These are phyloP conservation scores for Tiliacea aurago DNA, from an alignment of 2,888 invertebrate genomes.

Conservation along the genomic window DNA sequence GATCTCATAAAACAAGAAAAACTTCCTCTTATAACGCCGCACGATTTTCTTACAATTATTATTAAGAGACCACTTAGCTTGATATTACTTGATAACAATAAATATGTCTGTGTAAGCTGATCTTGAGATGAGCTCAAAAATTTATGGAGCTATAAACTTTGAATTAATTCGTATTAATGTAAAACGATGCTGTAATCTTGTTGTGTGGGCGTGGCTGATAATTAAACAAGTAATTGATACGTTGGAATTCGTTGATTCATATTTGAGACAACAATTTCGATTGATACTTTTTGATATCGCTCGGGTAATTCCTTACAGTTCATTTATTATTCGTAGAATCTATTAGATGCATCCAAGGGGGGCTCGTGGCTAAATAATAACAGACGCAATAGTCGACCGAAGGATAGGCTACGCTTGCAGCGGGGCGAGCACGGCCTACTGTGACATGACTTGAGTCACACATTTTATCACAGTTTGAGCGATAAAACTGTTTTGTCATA, in stretches of 20 bases:
- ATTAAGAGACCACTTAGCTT: slow-evolving; percentile 29
- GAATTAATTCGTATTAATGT: slow-evolving; percentile 59
- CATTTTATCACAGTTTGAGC: too few relatives aligned
- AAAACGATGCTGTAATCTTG: slow-evolving; percentile 53
- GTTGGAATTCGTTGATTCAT: slow-evolving; percentile 52
- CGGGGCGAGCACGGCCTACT: too few relatives aligned
- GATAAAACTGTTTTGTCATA: too few relatives aligned
- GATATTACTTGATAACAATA: slow-evolving; percentile 57
- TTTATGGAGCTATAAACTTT: slow-evolving; percentile 59
- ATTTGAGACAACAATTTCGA: slow-evolving; percentile 33
- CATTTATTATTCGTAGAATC: too few relatives aligned
- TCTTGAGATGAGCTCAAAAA: slow-evolving; percentile 44
- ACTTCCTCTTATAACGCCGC: background rate
- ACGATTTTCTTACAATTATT: slow-evolving; percentile 32
- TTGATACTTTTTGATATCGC: slow-evolving; percentile 29
- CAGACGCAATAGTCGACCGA: too few relatives aligned
- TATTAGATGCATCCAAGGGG: too few relatives aligned
- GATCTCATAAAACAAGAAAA: slow-evolving; percentile 19
- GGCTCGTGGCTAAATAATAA: slow-evolving; percentile 1
- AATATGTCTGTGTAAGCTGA: slow-evolving; percentile 58
- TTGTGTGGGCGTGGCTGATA: slow-evolving; percentile 58
- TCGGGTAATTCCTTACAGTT: background rate
- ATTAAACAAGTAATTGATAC: slow-evolving; percentile 62
- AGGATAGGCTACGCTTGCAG: background rate
- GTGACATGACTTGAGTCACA: too few relatives aligned